Conservation (phyloP, 2,888 invertebrate species). For the Papilio protenor region DNA sequence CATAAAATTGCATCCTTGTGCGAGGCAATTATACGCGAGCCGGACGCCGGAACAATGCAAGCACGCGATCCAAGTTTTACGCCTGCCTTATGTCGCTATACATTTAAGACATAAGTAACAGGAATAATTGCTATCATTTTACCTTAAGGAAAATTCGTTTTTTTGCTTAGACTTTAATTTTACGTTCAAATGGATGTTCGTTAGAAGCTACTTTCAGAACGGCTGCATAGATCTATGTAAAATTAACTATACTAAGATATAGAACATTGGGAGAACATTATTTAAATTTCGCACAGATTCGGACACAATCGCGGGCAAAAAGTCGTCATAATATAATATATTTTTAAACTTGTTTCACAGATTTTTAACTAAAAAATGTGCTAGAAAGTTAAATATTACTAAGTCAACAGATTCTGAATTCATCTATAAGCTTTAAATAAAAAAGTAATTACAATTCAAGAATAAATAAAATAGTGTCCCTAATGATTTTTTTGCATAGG, state of each 20-base stretch:
- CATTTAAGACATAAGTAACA: conserved; percentile 19
- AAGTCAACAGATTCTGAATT: too few species aligned
- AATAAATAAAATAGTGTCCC: background rate
- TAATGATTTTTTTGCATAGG: background rate
- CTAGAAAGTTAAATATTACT: too few species aligned
- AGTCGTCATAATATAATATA: background rate
- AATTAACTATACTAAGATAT: background rate
- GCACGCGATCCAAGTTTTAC: conserved; percentile 74
- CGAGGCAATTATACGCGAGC: conserved; percentile 69
- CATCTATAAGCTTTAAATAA: too few species aligned
- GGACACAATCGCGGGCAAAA: background rate
- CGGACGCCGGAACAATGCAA: conserved; percentile 76
- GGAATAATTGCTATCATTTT: conserved; percentile 23
- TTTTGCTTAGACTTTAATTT: background rate
- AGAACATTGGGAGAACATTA: too few species aligned
- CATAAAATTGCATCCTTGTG: conserved; percentile 70
- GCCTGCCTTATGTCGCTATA: conserved; percentile 73
- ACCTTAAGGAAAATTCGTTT: conserved; percentile 5
- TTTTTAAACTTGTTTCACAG: background rate
- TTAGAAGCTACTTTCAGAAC: too few species aligned
- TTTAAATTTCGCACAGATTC: too few species aligned
- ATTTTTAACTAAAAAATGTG: too few species aligned
- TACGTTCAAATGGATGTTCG: background rate
- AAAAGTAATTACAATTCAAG: background rate
- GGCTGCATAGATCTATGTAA: too few species aligned